phyloP scores from a whole-genome alignment of 2,888 invertebrate species.

The Chrysodeixis includens region DNA sequence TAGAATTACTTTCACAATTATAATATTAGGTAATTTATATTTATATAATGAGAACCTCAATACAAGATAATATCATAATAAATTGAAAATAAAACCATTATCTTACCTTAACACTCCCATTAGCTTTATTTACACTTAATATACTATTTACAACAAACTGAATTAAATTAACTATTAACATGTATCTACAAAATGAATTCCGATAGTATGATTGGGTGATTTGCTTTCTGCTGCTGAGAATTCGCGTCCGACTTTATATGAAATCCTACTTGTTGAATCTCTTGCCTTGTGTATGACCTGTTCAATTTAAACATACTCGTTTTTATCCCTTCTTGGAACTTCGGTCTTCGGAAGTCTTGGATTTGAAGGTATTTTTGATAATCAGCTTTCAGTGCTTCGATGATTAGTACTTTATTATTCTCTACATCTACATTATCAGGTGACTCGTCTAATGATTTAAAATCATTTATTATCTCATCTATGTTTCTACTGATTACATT shows the following conservation, averaged over 20 bases:
- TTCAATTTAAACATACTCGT: constrained; percentile 67
- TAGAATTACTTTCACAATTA: too few species aligned
- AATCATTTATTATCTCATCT: constrained; percentile 75
- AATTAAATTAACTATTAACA: too few species aligned
- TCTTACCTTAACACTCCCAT: background rate
- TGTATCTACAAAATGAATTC: constrained; percentile 77
- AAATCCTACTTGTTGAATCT: constrained; percentile 73
- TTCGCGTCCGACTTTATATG: constrained; percentile 61
- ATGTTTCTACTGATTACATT: constrained; percentile 59
- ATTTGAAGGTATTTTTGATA: constrained; percentile 65
- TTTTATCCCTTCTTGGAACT: constrained; percentile 66
- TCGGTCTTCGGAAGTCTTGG: constrained; percentile 77
- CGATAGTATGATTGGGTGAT: constrained; percentile 73
- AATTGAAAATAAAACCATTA: too few species aligned
- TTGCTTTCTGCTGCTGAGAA: constrained; percentile 57
- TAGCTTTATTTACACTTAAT: background rate
- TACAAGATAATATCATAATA: too few species aligned
- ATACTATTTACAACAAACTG: constrained; percentile 46
- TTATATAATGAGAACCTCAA: too few species aligned
- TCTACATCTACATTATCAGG: constrained; percentile 54
- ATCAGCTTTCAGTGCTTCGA: constrained; percentile 32
- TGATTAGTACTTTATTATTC: constrained; percentile 14
- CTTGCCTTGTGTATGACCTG: constrained; percentile 73
- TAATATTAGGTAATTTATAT: too few species aligned
- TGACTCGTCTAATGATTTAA: constrained; percentile 73